Evolutionary conservation across 2,113 vertebrate genomes (phyloP), one percentile per base, ranked within the genome.

Genomic region (Grus americana): DNA sequence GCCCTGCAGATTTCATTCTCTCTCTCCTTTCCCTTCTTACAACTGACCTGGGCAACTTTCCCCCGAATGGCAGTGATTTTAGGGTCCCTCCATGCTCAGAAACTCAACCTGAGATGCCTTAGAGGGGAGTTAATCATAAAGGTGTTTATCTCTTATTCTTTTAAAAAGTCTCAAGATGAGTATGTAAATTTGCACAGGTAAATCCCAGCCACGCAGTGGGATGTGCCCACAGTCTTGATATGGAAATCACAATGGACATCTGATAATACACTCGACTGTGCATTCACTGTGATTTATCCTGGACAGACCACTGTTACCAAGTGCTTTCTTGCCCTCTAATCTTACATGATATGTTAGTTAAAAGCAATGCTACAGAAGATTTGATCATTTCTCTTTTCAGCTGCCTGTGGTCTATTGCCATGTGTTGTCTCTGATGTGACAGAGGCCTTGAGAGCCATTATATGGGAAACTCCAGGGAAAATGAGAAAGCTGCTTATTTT

Each of bases 401-500:
- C 85, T 94, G 74, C 88, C 82, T 36, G 67, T 50, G 90, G 75
- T 93, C 78, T 67, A 4, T 44, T 88, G 86, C 93, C 94, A 80
- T 6, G 32, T 74, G 92, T 12, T 93, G 92, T 67, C 74, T 80
- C 75, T 47, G 83, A 44, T 40, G 66, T 54, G 79, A 75, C 62
- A 82, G 79, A 54, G 70, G 55, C 79, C 86, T 66, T 15, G 57
- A 70, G 79, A 86, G 78, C 84, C 90, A 42, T 82, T n/a, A 32
- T 6, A 58, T 49, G 54, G 79, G 67, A 80, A 94, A 93, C 88
- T 94, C 90, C 88, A 40, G 93, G 86, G 80, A 94, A 96, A 96
- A 94, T 55, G 86, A 82, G 88, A 90, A 88, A 93, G 62, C 79
- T 90, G 75, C 85, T 90, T 94, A 40, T 97, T 97, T 96, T 88